Evolutionary conservation across 2,113 vertebrate species (phyloP), one percentile per base, ranked within the genome.

Genomic region (Zeus faber): DNA sequence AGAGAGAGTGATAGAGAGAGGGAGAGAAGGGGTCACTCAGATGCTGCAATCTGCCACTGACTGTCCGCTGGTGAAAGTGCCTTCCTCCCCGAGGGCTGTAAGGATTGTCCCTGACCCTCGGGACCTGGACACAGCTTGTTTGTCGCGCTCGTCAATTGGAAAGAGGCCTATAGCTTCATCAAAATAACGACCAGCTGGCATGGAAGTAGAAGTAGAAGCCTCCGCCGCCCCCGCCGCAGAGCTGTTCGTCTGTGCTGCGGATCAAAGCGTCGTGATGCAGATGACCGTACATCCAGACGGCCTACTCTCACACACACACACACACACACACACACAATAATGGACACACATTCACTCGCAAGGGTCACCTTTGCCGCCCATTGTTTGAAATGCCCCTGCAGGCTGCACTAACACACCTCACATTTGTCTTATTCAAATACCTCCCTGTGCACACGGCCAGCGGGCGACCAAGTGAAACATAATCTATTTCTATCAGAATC

Each of bases 71-170:
- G 11, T 33, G 8, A 13, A 33, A 33, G 29, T 6, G 29, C 29
- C 8, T 33, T 33, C 29, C 29, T 33, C 6, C 16, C 39, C 2
- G n/a, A n/a, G 1, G 40, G 11, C 47, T 10, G 24, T 4, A 20
- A 17, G 6, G 3, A 48, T 14, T n/a, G 23, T 27, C 46, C 46
- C 25, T 48, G 25, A 29, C 47, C 47, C 45, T 14, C 24, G 4
- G 47, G 17, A 3, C 26, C n/a, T 13, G 17, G 9, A 49, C 47
- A 49, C 47, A 49, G 47, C 47, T 46, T 46, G 44, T 24, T 24
- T 24, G 22, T 46, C 47, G 31, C 17, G 22, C 17, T 9, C 2
- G 26, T 16, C 16, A 11, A 11, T 29, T 24, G 25, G 25, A 25
- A 6, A 24, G 11, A 11, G 9, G 27, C 3, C 5, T 48, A 9